Evolutionary conservation across 2,888 invertebrate species (phyloP), one percentile per base, ranked within the genome.

Genomic region (Drosophila lacicola): DNA sequence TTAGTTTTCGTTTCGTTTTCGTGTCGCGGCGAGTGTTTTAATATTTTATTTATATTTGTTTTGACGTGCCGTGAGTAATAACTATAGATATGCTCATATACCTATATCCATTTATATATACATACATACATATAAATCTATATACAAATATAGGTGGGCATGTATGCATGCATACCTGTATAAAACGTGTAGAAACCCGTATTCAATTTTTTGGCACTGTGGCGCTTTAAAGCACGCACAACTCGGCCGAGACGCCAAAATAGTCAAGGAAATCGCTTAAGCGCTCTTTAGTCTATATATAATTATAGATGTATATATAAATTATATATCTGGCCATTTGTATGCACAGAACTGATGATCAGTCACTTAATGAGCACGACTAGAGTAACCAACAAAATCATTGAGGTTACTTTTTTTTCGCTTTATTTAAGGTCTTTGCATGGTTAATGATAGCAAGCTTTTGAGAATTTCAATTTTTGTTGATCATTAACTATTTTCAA

Each of bases 11-110:
- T 62, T 75, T 71, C 50, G 65, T 61, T 64, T 55, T 64, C 55
- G 46, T 50, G 64, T 72, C 44, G 46, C 41, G 46, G 51, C 51
- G 51, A 70, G 41, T 75, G 53, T 74, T 86, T 70, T 70, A 70
- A 81, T 79, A 89, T 82, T 80, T 77, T 82, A 84, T 88, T 89
- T 83, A 74, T 80, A 80, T 80, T 80, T 86, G 75, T 82, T 89
- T 81, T 86, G 86, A 90, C 86, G 86, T 90, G 88, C 82, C 81
- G 74, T 89, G 90, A 89, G 89, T 86, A 89, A 89, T 87, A 85
- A 90, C 78, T 85, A 80, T 73, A 74, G 80, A 86, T 86, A 89
- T 86, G 64, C 44, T 42, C 3, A 47, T 25, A 33, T 37, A 39
- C 56, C 44, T 37, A 34, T 42, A 58, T 57, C 42, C 34, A 46